Base-by-base conservation (phyloP, 2,797 vertebrate species). In the Liparis tanakae region DNA sequence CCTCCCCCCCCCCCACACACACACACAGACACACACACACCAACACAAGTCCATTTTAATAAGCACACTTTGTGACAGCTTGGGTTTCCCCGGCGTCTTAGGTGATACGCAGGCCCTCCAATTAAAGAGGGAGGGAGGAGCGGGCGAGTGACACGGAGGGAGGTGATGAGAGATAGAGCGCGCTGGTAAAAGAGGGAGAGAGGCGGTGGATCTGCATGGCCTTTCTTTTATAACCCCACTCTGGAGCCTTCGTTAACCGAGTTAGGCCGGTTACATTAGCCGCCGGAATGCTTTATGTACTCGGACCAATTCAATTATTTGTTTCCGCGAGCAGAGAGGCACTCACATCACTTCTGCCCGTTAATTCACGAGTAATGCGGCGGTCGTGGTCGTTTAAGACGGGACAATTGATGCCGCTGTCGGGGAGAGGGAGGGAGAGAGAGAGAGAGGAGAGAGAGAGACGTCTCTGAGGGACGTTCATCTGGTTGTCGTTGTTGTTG, bases 351-450 rank as follows among this genome's bases (percentile, higher is more conserved):
- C 96, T 95, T 94, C 93, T 76, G 84, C 88, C 90, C 93, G 93
- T 93, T 96, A 96, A 96, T 97, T 96, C 95, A 94, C 92, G 85
- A 94, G 94, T 96, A 96, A 95, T 93, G 93, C 92, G 85, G 89
- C 89, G 89, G 93, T 95, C 91, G 91, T 93, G 93, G 95, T 96
- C 95, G 93, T 92, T 95, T 93, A 93, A 95, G 94, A 95, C 94
- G 92, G 89, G 90, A 83, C 82, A 94, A 93, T 92, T 96, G 95
- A 96, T 95, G 90, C 85, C 36, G 81, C 91, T 95, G 94, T 96
- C 95, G 94, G 93, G 92, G 25, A 30, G 25, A 4, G 25, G 25
- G 25, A 30, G 25, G 25, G 25, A 4, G 25, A 4, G 25, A 4
- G 25, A 30, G 25, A 30, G 25, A 30, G 25, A 30, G 3, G 25